Evolutionary conservation across 1,140 invertebrate species (phyloP).

Genomic region (Habropoda laboriosa): DNA sequence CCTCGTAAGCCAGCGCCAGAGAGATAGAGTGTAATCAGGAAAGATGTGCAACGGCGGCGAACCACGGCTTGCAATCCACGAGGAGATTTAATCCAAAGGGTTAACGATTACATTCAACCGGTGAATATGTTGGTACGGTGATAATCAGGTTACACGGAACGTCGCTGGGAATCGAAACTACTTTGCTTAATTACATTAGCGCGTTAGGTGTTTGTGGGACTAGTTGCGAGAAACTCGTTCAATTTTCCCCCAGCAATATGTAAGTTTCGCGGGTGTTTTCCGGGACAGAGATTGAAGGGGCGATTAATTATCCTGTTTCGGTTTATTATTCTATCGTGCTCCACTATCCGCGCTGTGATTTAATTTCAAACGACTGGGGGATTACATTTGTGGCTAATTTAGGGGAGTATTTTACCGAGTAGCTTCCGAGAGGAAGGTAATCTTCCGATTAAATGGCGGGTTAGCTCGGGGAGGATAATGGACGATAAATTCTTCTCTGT

Average conservation of each 20-base stretch:
- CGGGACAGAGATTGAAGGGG: background rate
- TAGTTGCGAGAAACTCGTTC: no score
- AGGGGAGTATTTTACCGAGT: background rate
- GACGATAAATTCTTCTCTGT: background rate
- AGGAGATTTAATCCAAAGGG: conserved; percentile 60
- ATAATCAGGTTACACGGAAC: conserved; percentile 61
- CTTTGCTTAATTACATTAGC: conserved; percentile 58
- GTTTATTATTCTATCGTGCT: background rate
- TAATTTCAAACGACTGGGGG: background rate
- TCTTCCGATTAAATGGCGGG: background rate
- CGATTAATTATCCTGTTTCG: background rate
- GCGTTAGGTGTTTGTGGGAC: conserved; percentile 38
- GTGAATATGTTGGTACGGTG: conserved; percentile 49
- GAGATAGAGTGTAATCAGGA: conserved; percentile 12
- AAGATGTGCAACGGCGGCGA: conserved; percentile 9
- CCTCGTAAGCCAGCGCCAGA: conserved; percentile 1
- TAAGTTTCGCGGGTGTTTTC: background rate
- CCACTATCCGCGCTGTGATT: background rate
- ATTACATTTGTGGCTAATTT: background rate
- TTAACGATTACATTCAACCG: conserved; percentile 68
- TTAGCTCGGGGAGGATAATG: background rate
- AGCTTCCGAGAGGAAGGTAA: background rate
- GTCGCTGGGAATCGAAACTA: conserved; percentile 64
- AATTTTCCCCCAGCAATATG: no score
- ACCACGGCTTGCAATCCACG: background rate